Base-by-base conservation (phyloP, 2,113 vertebrate species). In the Albula goreensis region DNA sequence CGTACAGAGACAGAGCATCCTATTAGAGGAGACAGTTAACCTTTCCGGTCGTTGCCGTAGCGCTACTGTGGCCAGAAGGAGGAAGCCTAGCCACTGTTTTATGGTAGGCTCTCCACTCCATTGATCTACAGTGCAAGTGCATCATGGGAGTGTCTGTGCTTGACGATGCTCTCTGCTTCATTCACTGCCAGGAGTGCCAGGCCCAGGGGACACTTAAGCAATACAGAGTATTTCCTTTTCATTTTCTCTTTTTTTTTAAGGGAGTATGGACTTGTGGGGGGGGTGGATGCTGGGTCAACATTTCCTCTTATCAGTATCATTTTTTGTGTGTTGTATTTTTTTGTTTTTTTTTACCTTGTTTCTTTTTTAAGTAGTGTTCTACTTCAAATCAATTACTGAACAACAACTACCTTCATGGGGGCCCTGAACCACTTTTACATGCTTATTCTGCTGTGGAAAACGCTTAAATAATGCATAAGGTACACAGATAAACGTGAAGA, bases 311-410 rank as follows among this genome's bases (percentile, higher is more conserved):
- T 7, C 25, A 51, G 19, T 15, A 52, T 52, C n/a, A 50, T 41
- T 74, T 10, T 83, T 56, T 80, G 56, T 48, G 7, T 50, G 13
- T 56, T 49, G 19, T 70, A 57, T 60, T n/a, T 52, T 84, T 85
- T 86, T 91, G 88, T 82, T 57, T 63, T 50, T 31, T 51, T 79
- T 90, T 87, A 91, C 90, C 87, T 87, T 91, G 93, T 94, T 92
- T 83, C 85, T 88, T 83, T 89, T 90, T 90, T 90, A 92, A 93
- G 92, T 92, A 92, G 91, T 90, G 92, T 22, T 94, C 94, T 95
- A 92, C 93, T 95, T 95, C 94, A 95, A 95, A 93, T 95, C 94
- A 95, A 95, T 95, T 95, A 95, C 92, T 92, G 92, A 91, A 91
- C 17, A 93, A 93, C 90, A 91, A 93, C 92, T 91, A 92, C 93